phyloP scores from a whole-genome alignment of 2,797 vertebrate genomes.

The Falco cherrug region DNA sequence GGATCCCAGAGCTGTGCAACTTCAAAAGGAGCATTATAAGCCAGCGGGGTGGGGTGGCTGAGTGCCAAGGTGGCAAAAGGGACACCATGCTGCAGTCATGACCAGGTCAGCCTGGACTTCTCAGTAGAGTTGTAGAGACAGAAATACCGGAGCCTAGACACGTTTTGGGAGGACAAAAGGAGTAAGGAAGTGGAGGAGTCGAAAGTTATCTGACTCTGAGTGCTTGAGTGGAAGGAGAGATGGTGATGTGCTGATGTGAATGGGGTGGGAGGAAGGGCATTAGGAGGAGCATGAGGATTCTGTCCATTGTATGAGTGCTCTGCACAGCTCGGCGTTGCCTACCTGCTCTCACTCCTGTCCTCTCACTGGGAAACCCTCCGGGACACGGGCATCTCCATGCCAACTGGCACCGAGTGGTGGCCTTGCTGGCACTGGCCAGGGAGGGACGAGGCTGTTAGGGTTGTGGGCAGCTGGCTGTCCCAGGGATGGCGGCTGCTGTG shows the following conservation, averaged over 20 bases:
- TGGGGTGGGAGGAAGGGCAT: not conserved
- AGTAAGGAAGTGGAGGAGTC: not conserved
- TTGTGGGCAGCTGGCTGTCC: not conserved
- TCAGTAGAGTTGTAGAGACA: not conserved
- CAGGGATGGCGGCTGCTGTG: too few species aligned
- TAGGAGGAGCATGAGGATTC: not conserved
- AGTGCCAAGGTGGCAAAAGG: not conserved
- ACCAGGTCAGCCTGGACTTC: not conserved
- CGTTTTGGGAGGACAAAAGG: not conserved
- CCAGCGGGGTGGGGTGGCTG: accelerated
- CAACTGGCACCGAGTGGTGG: too few species aligned
- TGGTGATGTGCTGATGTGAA: not conserved
- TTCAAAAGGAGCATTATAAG: not conserved
- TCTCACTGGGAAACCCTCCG: not conserved
- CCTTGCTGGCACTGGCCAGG: not conserved
- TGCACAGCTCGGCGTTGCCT: not conserved
- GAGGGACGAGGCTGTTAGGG: not conserved
- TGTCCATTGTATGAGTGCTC: not conserved
- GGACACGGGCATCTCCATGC: not conserved
- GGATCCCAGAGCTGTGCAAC: not conserved
- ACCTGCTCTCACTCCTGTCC: not conserved
- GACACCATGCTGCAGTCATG: accelerated
- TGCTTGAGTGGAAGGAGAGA: not conserved
- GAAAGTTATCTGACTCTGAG: accelerated
- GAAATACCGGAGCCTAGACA: not conserved